Conservation (phyloP, 2,797 vertebrate genomes). For the Myotis daubentonii region DNA sequence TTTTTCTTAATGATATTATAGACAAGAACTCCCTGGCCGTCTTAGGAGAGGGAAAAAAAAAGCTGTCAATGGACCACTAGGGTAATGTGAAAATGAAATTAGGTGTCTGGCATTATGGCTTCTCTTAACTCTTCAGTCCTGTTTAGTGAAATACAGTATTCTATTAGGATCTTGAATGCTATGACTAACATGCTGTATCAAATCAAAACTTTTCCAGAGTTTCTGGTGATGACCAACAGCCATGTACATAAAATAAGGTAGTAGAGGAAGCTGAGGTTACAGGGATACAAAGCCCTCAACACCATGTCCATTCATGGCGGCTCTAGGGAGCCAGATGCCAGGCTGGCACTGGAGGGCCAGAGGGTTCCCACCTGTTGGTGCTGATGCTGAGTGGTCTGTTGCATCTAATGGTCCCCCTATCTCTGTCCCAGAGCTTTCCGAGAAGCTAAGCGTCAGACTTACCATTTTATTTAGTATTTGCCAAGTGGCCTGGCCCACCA, state of each 20-base stretch:
- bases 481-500: not conserved
- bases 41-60: not conserved
- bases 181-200: not conserved
- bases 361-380: not conserved
- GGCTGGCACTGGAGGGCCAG: too few species aligned
- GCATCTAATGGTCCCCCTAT: not conserved
- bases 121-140: not conserved
- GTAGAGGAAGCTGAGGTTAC: not conserved
- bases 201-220: not conserved
- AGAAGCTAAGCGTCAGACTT: not conserved
- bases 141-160: not conserved
- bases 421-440: not conserved
- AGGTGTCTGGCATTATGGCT: not conserved
- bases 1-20: conserved; percentile 42
- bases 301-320: rapidly evolving
- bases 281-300: not conserved
- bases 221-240: not conserved
- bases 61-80: not conserved
- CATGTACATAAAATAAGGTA: not conserved
- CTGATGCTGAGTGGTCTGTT: not conserved
- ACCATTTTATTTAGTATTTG: not conserved
- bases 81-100: not conserved
- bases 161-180: not conserved
- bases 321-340: not conserved
- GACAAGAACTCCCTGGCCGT: not conserved